Conservation (phyloP, 2,113 vertebrate species). For the Crotalus viridis region DNA sequence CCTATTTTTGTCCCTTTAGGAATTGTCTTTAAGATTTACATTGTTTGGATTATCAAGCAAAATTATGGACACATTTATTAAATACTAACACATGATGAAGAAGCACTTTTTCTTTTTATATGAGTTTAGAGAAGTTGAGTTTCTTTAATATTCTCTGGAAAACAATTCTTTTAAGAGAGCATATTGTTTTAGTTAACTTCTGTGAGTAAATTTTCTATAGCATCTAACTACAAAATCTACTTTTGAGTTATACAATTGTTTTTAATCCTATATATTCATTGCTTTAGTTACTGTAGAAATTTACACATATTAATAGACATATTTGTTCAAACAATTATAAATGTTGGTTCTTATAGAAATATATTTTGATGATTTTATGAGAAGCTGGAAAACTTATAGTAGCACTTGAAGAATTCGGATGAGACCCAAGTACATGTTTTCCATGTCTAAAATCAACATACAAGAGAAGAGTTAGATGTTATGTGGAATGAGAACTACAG, state of each 20-base stretch:
- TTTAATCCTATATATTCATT: not conserved
- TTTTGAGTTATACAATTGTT: not conserved
- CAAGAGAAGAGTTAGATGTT: not conserved
- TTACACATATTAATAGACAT: not conserved
- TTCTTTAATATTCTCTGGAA: not conserved
- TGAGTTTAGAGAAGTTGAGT: not conserved
- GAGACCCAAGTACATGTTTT: not conserved
- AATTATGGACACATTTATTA: conserved; percentile 39
- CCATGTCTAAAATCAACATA: not conserved
- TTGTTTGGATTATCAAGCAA: not conserved
- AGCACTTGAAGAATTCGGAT: not conserved
- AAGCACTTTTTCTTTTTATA: conserved; percentile 29
- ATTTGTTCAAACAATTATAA: not conserved
- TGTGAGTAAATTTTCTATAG: conserved; percentile 5
- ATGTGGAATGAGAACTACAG: not conserved
- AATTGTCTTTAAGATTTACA: conserved; percentile 37
- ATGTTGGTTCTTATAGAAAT: not conserved
- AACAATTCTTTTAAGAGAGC: not conserved
- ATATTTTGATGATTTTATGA: not conserved
- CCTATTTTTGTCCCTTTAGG: conserved; percentile 3
- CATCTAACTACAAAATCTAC: not conserved
- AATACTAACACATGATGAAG: conserved; percentile 25
- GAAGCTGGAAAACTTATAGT: not conserved
- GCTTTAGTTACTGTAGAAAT: not conserved
- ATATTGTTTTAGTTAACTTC: conserved; percentile 8